Evolutionary conservation across 2,888 invertebrate species (phyloP).

Genomic region (Deilephila elpenor): DNA sequence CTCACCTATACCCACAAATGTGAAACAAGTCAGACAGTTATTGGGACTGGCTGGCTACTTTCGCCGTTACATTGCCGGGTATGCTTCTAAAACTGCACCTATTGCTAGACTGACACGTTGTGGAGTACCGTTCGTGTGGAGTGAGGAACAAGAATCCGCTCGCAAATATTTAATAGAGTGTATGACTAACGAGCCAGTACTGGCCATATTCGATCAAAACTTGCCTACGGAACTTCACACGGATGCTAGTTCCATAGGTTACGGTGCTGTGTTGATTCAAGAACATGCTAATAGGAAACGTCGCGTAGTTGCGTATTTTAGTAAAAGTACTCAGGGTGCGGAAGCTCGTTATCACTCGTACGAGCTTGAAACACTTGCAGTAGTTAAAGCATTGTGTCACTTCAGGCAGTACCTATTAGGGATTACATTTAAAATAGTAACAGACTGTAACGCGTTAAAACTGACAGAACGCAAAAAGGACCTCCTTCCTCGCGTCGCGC

Average conservation of each 20-base stretch:
- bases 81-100: conserved; percentile 30
- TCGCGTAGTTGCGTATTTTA: conserved; percentile 36
- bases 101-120: conserved; percentile 33
- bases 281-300: conserved; percentile 18
- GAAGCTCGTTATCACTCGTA: conserved; percentile 42
- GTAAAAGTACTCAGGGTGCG: conserved; percentile 38
- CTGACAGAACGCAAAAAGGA: conserved; percentile 43
- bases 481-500: conserved; percentile 42
- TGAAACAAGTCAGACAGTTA: conserved; percentile 44
- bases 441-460: conserved; percentile 48
- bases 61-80: conserved; percentile 37
- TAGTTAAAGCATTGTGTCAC: conserved; percentile 41
- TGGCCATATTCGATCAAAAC: conserved; percentile 36
- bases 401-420: conserved; percentile 45
- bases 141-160: conserved; percentile 26
- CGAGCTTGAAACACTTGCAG: conserved; percentile 39
- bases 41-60: conserved; percentile 44
- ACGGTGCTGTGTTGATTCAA: conserved; percentile 38
- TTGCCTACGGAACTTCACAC: conserved; percentile 34
- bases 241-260: conserved; percentile 29
- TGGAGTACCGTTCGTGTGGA: conserved; percentile 30
- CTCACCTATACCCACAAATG: conserved; percentile 38
- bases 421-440: conserved; percentile 41
- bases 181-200: conserved; percentile 36
- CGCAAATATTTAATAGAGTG: conserved; percentile 28